Evolutionary conservation across 1,140 invertebrate genomes (phyloP).

Genomic region (Parasteatoda tepidariorum): DNA sequence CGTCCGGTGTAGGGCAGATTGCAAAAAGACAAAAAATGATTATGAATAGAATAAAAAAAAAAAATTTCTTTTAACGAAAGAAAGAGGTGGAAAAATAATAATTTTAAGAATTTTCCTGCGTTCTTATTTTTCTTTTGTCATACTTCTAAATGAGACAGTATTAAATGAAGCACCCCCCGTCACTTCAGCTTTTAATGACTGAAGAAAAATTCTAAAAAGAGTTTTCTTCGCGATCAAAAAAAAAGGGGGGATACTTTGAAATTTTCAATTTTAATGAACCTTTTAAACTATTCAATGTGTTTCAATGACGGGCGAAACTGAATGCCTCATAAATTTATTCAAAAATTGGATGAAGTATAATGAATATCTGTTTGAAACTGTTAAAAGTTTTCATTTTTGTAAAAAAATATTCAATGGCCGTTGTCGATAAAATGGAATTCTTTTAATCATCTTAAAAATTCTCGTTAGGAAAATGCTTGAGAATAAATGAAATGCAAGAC

Average conservation of each 20-base stretch:
- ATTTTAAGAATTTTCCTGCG: constrained; percentile 36
- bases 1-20: constrained; percentile 8
- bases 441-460: too few species aligned
- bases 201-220: background rate
- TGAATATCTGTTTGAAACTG: background rate
- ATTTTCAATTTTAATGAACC: constrained; percentile 44
- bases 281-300: background rate
- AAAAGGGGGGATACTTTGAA: background rate
- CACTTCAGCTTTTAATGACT: constrained; percentile 45
- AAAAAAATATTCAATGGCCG: too few species aligned
- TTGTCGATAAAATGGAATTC: too few species aligned
- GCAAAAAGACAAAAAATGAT: background rate
- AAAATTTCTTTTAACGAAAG: background rate
- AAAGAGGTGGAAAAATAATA: constrained; percentile 26
- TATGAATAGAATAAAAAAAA: background rate
- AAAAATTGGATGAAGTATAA: background rate
- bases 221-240: background rate
- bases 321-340: background rate
- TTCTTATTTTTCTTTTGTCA: constrained; percentile 1
- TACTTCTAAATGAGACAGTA: constrained; percentile 34
- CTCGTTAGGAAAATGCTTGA: too few species aligned
- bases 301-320: background rate
- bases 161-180: background rate
- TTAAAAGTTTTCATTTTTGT: too few species aligned
- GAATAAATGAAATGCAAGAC: too few species aligned